A percentile compares a stretch with the other conserved stretches of the same genome.
phyloP scores from a whole-genome alignment of 2,888 invertebrate species.

The Chaitophorus viminalis region DNA sequence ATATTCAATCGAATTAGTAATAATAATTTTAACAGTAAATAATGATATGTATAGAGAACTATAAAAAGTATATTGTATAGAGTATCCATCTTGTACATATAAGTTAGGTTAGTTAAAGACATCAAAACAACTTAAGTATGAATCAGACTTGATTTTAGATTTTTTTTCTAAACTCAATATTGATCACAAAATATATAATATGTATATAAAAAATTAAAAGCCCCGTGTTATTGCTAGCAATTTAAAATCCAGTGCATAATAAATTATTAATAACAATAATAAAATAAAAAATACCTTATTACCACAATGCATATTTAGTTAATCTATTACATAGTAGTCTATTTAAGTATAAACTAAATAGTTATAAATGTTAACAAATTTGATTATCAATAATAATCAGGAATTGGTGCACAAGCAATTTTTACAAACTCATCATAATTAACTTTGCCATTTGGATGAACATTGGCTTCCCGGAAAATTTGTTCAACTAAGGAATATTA shows the following conservation, averaged over 20 bases:
- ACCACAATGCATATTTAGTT: background rate
- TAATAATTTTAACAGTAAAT: too few relatives aligned
- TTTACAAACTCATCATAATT: conserved; percentile 93
- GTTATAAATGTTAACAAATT: background rate
- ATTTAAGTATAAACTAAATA: background rate
- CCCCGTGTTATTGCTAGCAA: background rate
- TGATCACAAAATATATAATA: background rate
- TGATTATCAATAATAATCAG: conserved; percentile 82
- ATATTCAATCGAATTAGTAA: too few relatives aligned
- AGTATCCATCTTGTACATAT: too few relatives aligned
- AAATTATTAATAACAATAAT: background rate
- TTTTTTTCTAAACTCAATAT: too few relatives aligned
- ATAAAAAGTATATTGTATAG: too few relatives aligned
- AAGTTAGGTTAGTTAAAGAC: too few relatives aligned
- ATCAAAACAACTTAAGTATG: too few relatives aligned
- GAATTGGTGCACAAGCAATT: conserved; percentile 91
- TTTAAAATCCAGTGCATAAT: background rate
- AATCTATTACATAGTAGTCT: background rate
- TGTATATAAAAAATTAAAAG: background rate
- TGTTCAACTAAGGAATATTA: conserved; percentile 75
- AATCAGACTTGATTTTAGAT: too few relatives aligned
- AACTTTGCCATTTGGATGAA: conserved; percentile 80
- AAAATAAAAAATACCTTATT: background rate
- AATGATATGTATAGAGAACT: too few relatives aligned
- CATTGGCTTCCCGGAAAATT: conserved; percentile 91